Base-by-base conservation (phyloP, 2,888 invertebrate species). In the Spisula subtruncata region DNA sequence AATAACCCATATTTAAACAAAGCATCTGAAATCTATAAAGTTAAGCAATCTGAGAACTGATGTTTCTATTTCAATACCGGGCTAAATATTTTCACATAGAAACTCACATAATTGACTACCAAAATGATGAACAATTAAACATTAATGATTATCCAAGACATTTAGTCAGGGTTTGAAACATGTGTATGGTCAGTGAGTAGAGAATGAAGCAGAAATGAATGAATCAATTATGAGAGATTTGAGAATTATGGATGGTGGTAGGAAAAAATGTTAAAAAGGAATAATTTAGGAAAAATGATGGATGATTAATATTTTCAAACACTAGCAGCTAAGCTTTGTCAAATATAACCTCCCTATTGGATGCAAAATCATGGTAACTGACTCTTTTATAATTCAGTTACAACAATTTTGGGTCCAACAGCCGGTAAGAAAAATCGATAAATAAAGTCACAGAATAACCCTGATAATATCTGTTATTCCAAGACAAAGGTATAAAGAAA, bases 311-410 rank as follows among this genome's bases (percentile, higher is more conserved):
- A 66, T 0, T n/a, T 66, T 25, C 60, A 66, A 66, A 66, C 60
- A 66, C 60, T 66, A 66, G 60, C 60, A 66, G 60, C 60, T 66
- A 66, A 66, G 60, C 60, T 66, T 66, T 10, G 51, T 51, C 51
- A 16, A 51, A 16, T 51, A 51, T 51, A 16, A 51, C 14, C 14
- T 16, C 51, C 5, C 14, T 2, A 12, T 66, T 66, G 5, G 60
- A n/a, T 66, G 60, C 60, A 66, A 66, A 66, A 66, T 20, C 25
- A 25, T 66, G n/a, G 56, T 66, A 2, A 51, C 51, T 51, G 51
- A 51, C 1, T 51, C 10, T 51, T 51, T 51, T 25, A 66, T 25
- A n/a, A 66, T 66, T 66, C 12, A 25, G 60, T 5, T 66, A 66
- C 25, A 66, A n/a, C n/a, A n/a, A 25, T 66, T 66, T 66, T 25